A percentile compares a stretch with the other conserved stretches of the same genome.
Evolutionary conservation across 2,797 vertebrate genomes (phyloP).

Genomic region (Paguma larvata): DNA sequence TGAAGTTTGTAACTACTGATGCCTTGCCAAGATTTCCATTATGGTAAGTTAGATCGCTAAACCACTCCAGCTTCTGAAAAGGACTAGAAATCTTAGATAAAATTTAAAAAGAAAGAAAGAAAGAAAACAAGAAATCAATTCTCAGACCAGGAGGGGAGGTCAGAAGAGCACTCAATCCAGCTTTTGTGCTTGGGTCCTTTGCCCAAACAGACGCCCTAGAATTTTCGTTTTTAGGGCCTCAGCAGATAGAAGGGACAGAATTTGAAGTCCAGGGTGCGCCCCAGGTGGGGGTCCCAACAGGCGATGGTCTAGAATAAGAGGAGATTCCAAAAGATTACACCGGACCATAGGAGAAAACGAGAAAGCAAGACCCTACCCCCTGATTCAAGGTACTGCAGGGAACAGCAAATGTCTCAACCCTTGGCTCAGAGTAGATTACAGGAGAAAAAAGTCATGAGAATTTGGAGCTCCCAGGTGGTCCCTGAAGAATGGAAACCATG

Average conservation of each 20-base stretch:
- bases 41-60: background rate
- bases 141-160: background rate
- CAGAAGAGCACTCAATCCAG: background rate
- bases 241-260: background rate
- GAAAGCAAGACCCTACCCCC: background rate
- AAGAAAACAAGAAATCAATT: background rate
- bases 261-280: background rate
- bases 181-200: background rate
- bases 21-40: background rate
- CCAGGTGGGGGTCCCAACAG: background rate
- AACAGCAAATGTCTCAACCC: background rate
- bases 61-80: background rate
- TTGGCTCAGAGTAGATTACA: background rate
- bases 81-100: background rate
- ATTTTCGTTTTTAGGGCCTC: background rate
- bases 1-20: background rate
- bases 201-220: background rate
- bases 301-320: background rate
- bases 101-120: background rate
- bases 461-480: background rate
- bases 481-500: background rate
- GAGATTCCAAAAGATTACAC: background rate
- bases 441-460: background rate
- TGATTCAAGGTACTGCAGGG: background rate
- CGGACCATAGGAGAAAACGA: background rate